Evolutionary conservation across 2,797 vertebrate species (phyloP).

Genomic region (Pantherophis alleghaniensis): DNA sequence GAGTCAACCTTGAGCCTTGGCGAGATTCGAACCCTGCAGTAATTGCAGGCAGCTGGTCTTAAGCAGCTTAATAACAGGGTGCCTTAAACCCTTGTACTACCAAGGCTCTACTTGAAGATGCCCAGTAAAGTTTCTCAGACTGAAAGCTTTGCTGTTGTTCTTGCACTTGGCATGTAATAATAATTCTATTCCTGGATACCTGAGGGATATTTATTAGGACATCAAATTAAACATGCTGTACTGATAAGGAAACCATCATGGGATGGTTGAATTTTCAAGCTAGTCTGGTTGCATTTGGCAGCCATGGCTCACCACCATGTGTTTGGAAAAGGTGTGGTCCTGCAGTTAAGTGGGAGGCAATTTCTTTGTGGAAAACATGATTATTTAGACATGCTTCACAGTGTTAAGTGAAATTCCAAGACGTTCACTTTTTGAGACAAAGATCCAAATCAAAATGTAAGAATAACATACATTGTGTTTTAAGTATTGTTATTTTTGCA

Average conservation of each 20-base stretch:
- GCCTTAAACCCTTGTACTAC: no score
- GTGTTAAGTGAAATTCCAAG: not conserved
- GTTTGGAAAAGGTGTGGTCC: slow-evolving; percentile 47
- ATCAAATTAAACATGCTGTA: not conserved
- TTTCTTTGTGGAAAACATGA: slow-evolving; percentile 43
- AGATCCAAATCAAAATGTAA: not conserved
- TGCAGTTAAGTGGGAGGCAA: not conserved
- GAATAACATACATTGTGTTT: not conserved
- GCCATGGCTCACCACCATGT: not conserved
- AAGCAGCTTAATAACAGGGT: no score
- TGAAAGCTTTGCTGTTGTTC: not conserved
- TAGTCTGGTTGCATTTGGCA: slow-evolving; percentile 31
- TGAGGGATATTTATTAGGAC: not conserved
- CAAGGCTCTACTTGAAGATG: not conserved
- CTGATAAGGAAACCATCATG: not conserved
- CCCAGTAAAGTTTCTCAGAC: not conserved
- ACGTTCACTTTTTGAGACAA: not conserved
- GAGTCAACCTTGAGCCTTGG: no score
- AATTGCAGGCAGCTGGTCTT: no score
- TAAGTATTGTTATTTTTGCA: not conserved
- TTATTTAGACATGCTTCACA: not conserved
- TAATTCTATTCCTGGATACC: not conserved
- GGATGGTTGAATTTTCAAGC: slow-evolving; percentile 14
- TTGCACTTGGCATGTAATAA: not conserved
- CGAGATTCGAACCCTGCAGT: no score